Percentiles rank a stretch among this genome's conserved stretches.
These are phyloP conservation scores for Sclerurus mexicanus DNA, from an alignment of 2,113 vertebrate species.

Conservation along the genomic window DNA sequence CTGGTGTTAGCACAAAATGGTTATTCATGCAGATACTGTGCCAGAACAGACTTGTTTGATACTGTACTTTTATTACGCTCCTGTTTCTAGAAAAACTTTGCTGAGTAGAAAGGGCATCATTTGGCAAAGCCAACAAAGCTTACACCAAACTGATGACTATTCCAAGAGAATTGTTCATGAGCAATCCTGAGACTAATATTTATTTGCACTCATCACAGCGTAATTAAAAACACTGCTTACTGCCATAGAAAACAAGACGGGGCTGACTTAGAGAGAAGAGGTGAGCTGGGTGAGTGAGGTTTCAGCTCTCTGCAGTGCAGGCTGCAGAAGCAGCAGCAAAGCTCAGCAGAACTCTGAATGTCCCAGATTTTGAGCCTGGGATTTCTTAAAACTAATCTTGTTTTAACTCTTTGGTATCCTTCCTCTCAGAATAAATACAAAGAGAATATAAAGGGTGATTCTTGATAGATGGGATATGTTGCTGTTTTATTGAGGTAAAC, in stretches of 20 bases:
- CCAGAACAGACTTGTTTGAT: slow-evolving; percentile 59
- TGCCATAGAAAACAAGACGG: background rate
- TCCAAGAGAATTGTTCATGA: background rate
- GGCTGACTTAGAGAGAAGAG: background rate
- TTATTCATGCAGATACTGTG: slow-evolving; percentile 19
- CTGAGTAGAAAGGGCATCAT: background rate
- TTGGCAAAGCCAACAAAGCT: slow-evolving; percentile 44
- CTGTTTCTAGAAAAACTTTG: slow-evolving; percentile 14
- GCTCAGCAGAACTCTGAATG: background rate
- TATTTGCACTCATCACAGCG: slow-evolving; percentile 4
- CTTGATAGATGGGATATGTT: accelerated
- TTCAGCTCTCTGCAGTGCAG: background rate
- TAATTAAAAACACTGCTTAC: slow-evolving; percentile 22
- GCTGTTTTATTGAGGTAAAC: background rate
- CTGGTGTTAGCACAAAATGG: background rate
- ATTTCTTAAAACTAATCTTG: background rate
- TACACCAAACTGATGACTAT: background rate
- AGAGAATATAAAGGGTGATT: background rate
- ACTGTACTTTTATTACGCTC: background rate
- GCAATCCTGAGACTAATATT: slow-evolving; percentile 8
- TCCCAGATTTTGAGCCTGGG: background rate
- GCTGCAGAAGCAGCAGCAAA: background rate
- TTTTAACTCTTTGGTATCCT: background rate
- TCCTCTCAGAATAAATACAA: background rate
- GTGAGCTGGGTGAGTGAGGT: background rate